Conservation (phyloP, 2,888 invertebrate species). For the Dermolepida albohirtum region DNA sequence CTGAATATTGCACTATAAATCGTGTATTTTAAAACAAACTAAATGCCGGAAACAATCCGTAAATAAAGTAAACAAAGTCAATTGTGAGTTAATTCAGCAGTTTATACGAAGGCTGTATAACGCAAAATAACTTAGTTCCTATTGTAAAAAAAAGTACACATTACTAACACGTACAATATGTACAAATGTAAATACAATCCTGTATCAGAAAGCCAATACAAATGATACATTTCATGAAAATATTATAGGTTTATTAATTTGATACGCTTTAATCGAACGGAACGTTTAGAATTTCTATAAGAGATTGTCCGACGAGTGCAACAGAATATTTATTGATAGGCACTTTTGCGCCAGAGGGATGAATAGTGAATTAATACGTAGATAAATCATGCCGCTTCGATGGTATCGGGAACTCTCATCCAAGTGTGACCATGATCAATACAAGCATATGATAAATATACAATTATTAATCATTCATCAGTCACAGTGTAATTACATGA, state of each 20-base stretch:
- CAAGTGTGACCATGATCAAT: slow-evolving; percentile 61
- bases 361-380: slow-evolving; percentile 60
- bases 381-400: slow-evolving; percentile 58
- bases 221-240: slow-evolving; percentile 12
- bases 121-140: too few relatives aligned
- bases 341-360: slow-evolving; percentile 53
- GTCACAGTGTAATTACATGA: slow-evolving; percentile 62
- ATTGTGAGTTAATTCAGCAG: too few relatives aligned
- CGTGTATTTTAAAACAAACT: too few relatives aligned
- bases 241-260: slow-evolving; percentile 38
- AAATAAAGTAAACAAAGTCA: too few relatives aligned
- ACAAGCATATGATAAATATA: slow-evolving; percentile 61
- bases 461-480: slow-evolving; percentile 64
- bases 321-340: slow-evolving; percentile 50
- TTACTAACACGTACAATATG: neutral
- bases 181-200: neutral
- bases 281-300: slow-evolving; percentile 48
- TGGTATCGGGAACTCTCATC: slow-evolving; percentile 55
- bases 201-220: slow-evolving; percentile 7
- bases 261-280: slow-evolving; percentile 32
- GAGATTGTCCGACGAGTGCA: slow-evolving; percentile 36
- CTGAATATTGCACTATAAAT: too few relatives aligned
- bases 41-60: too few relatives aligned
- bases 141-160: too few relatives aligned
- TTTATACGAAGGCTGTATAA: too few relatives aligned